Conservation (phyloP, 1,140 invertebrate species). For the Drosophila athabasca region DNA sequence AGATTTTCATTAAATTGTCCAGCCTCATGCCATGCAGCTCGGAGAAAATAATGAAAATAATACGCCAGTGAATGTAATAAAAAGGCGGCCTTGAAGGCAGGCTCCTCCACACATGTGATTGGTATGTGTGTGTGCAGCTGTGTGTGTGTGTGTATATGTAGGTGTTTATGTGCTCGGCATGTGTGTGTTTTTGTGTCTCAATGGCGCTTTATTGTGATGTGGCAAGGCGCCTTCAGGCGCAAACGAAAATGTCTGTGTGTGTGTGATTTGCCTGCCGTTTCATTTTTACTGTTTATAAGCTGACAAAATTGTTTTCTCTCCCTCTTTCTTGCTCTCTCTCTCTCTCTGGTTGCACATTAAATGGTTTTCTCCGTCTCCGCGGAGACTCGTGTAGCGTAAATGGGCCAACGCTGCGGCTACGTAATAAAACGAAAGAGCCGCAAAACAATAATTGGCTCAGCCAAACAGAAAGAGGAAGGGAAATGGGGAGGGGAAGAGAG, state of each 20-base stretch:
- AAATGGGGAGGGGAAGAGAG: no score
- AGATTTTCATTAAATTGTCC: conserved; percentile 54
- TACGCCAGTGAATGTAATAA: conserved; percentile 63
- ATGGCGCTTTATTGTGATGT: conserved; percentile 67
- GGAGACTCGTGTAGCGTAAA: conserved; percentile 45
- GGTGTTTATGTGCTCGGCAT: conserved; percentile 28
- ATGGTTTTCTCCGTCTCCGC: conserved; percentile 28
- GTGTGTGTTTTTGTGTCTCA: conserved; percentile 44
- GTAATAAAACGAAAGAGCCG: conserved; percentile 57
- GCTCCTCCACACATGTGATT: conserved; percentile 14
- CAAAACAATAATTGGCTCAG: conserved; percentile 61
- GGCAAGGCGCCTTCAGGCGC: conserved; percentile 13
- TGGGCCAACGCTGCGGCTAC: conserved; percentile 56
- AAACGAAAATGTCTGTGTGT: conserved; percentile 17
- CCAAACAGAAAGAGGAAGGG: neutral
- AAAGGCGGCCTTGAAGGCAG: conserved; percentile 48
- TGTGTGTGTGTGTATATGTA: conserved; percentile 8
- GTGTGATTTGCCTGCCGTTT: conserved; percentile 66
- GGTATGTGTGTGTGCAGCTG: conserved; percentile 3
- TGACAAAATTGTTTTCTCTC: conserved; percentile 68
- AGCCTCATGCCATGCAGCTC: conserved; percentile 12
- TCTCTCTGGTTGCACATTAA: conserved; percentile 28
- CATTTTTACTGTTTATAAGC: conserved; percentile 76
- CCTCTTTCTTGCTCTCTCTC: conserved; percentile 10
- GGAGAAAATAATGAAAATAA: conserved; percentile 65